Conservation (phyloP, 2,888 invertebrate species). For the Leucoptera coffeella region DNA sequence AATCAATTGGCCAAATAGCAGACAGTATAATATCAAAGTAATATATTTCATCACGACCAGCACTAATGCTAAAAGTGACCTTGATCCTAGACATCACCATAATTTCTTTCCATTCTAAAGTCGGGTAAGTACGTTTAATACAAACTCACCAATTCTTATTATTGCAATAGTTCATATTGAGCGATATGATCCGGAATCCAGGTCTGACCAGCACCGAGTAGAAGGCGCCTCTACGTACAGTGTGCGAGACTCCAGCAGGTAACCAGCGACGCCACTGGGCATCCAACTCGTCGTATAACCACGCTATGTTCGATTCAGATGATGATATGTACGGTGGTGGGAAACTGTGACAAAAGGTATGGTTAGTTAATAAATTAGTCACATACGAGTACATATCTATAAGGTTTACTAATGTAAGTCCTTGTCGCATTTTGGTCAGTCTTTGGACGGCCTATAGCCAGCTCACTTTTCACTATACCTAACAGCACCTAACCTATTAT, state of each 20-base stretch:
- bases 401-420: too few species aligned
- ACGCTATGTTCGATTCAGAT: slow-evolving; percentile 77
- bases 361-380: too few species aligned
- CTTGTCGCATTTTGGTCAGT: too few species aligned
- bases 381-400: too few species aligned
- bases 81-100: too few species aligned
- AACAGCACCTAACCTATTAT: too few species aligned
- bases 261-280: slow-evolving; percentile 90
- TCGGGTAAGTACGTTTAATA: too few species aligned
- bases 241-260: slow-evolving; percentile 79
- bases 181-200: slow-evolving; percentile 83
- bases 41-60: not conserved
- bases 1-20: not conserved
- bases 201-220: slow-evolving; percentile 88
- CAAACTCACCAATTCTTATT: slow-evolving; percentile 89
- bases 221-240: slow-evolving; percentile 81
- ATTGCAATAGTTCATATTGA: slow-evolving; percentile 97
- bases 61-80: too few species aligned
- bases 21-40: not conserved
- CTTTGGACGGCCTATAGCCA: too few species aligned
- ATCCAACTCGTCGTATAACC: slow-evolving; percentile 89
- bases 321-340: slow-evolving; percentile 80
- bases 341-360: slow-evolving; percentile 67
- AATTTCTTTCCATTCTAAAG: too few species aligned
- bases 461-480: too few species aligned